Evolutionary conservation across 2,797 vertebrate species (phyloP), one percentile per base, ranked within the genome.

Genomic region (Trematomus bernacchii): DNA sequence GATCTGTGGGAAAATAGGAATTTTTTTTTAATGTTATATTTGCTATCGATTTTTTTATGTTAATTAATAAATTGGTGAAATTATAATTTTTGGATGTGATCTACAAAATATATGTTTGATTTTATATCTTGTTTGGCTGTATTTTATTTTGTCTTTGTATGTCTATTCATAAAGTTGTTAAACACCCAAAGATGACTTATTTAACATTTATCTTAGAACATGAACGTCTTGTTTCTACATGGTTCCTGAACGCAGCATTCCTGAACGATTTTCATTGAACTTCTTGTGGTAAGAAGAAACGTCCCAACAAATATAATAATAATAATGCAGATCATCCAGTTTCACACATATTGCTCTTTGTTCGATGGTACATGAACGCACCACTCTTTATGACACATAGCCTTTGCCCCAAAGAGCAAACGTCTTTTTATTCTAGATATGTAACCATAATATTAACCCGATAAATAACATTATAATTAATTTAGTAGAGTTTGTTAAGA

Each of bases 1-100:
- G 0, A 66, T 1, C 71, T 5, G 52, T 75, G 52, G 74, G 84
- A 73, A 65, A 86, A 16, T 37, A 37, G 33, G 33, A 37, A 8
- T 4, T 27, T 27, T 27, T 5, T 27, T 27, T 5, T 5, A 27
- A 27, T 27, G 4, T 27, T 27, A 27, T 27, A 27, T 27, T 27
- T 27, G 4, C 4, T 27, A 27, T 27, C 27, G 27, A 27, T 27
- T 5, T 27, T 27, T 27, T 27, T 5, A 27, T 27, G 27, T 27
- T 27, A 27, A 27, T 5, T 5, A 27, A 27, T 27, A 27, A 27
- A 4, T 27, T 27, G 27, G 27, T 27, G 27, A 27, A 27, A 27
- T 27, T 27, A 27, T 27, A 27, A 27, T 27, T 27, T 27, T 27
- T 27, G 27, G 27, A 27, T 27, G 27, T 5, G 4, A 27, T 27